Percentiles rank a stretch among this genome's conserved stretches.
phyloP scores from a whole-genome alignment of 2,113 vertebrate genomes.

The Zeus faber region DNA sequence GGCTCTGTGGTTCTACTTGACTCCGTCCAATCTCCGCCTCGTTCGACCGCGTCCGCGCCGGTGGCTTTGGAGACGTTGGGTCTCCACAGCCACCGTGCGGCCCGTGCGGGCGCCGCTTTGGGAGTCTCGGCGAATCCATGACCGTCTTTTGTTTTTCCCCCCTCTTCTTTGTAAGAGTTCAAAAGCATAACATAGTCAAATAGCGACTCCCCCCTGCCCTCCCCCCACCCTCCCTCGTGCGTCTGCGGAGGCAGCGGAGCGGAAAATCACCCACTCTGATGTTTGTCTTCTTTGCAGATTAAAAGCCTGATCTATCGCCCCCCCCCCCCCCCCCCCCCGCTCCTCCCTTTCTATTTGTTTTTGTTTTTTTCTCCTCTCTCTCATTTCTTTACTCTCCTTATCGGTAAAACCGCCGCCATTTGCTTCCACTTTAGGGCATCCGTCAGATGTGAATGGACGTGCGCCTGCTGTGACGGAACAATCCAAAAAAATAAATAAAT shows the following conservation, averaged over 20 bases:
- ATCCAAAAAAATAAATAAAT: not conserved
- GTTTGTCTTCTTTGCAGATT: constrained; percentile 64
- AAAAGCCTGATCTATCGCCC: constrained; percentile 50
- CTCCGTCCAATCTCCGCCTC: no score
- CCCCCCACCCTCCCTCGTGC: constrained; percentile 32
- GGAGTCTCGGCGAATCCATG: no score
- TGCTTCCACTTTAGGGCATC: constrained; percentile 45
- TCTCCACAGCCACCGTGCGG: no score
- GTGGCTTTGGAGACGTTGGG: no score
- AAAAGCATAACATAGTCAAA: constrained; percentile 37
- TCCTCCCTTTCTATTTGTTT: constrained; percentile 22
- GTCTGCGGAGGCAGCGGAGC: no score
- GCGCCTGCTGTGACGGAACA: constrained; percentile 30
- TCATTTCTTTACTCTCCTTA: constrained; percentile 18
- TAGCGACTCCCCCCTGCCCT: constrained; percentile 19
- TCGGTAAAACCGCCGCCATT: constrained; percentile 29
- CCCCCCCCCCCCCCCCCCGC: constrained; percentile 14
- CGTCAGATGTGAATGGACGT: constrained; percentile 57
- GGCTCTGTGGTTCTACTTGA: no score
- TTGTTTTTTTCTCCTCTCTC: constrained; percentile 21
- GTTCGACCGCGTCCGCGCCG: no score
- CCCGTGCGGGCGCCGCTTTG: no score
- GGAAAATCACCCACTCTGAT: constrained; percentile 63
- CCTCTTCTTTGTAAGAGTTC: no score
- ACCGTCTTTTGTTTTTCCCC: no score